A percentile compares a stretch with the other conserved stretches of the same genome.
Conservation (phyloP, 2,888 invertebrate genomes). For the Himalopsyche kuldschensis region DNA sequence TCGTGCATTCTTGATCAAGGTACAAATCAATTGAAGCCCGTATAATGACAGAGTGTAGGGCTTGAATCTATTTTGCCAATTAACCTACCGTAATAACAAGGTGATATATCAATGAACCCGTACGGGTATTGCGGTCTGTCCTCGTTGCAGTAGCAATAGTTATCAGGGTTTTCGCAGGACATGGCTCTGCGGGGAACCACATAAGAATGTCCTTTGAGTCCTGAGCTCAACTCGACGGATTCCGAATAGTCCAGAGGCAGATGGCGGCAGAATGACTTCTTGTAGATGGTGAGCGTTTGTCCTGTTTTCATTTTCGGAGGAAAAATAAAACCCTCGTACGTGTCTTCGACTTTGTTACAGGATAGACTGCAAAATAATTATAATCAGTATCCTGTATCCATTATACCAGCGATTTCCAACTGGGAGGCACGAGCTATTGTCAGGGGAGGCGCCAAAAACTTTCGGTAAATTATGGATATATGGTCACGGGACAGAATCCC, state of each 20-base stretch:
- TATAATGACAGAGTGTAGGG: too few species aligned
- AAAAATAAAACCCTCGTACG: slow-evolving; percentile 73
- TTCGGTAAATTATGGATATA: too few species aligned
- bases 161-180: slow-evolving; percentile 60
- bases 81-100: slow-evolving; percentile 70
- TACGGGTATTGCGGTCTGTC: slow-evolving; percentile 55
- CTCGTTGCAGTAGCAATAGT: slow-evolving; percentile 65
- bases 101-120: slow-evolving; percentile 69
- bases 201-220: slow-evolving; percentile 64
- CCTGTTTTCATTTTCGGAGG: slow-evolving; percentile 62
- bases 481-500: too few species aligned
- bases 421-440: too few species aligned
- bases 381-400: too few species aligned
- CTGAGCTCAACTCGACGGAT: slow-evolving; percentile 46
- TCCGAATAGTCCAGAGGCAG: slow-evolving; percentile 53
- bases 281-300: slow-evolving; percentile 63
- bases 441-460: too few species aligned
- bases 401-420: too few species aligned
- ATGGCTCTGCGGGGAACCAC: slow-evolving; percentile 64
- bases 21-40: too few species aligned
- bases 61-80: too few species aligned
- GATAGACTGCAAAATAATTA: slow-evolving; percentile 49
- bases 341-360: slow-evolving; percentile 70
- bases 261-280: slow-evolving; percentile 76
- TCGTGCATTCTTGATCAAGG: too few species aligned